Percentiles rank a stretch among this genome's conserved stretches.
These are phyloP conservation scores for Scytalopus superciliaris DNA, from an alignment of 2,113 vertebrate genomes.

Conservation along the genomic window DNA sequence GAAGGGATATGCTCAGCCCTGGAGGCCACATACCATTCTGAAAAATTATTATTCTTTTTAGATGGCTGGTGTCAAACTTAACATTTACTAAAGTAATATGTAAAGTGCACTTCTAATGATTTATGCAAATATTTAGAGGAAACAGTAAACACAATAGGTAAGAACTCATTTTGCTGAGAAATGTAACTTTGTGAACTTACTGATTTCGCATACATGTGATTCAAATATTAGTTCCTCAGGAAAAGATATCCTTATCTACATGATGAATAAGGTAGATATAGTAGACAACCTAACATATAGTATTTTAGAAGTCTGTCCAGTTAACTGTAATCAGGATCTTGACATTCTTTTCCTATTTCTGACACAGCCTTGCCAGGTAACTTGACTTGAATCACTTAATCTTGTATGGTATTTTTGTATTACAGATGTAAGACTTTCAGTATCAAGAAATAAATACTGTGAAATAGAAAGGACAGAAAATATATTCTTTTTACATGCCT, in stretches of 20 bases:
- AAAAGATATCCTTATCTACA: not conserved
- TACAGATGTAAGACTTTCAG: not conserved
- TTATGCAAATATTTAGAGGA: not conserved
- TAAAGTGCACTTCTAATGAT: not conserved
- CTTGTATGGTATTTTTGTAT: not conserved
- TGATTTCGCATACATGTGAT: not conserved
- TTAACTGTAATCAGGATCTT: not conserved
- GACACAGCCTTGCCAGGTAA: not conserved
- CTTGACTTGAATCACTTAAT: not conserved
- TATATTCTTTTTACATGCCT: not conserved
- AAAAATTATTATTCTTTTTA: not conserved
- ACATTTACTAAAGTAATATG: not conserved
- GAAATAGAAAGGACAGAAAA: not conserved
- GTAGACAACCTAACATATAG: not conserved
- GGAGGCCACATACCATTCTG: fast-evolving
- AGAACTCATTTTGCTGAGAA: not conserved
- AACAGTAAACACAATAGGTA: not conserved
- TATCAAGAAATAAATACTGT: not conserved
- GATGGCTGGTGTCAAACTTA: not conserved
- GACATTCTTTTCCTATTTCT: not conserved
- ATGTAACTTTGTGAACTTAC: not conserved
- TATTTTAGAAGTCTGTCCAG: not conserved
- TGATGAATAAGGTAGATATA: not conserved
- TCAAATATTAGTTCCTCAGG: not conserved
- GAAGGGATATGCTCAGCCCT: not conserved